phyloP scores from a whole-genome alignment of 2,797 vertebrate species.

The Selene dorsalis region DNA sequence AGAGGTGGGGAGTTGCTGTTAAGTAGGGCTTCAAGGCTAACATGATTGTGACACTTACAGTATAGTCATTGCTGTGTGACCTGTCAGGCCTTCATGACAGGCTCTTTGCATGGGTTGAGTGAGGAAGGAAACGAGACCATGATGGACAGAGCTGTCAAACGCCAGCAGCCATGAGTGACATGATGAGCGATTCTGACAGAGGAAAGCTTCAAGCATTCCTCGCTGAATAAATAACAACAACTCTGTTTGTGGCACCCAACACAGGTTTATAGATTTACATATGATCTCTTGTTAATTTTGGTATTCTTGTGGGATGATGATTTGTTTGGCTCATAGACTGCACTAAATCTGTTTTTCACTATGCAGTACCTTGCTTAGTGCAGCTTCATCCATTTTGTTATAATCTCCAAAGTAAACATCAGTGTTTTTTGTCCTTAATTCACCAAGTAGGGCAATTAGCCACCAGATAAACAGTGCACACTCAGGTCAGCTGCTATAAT shows the following conservation, averaged over 20 bases:
- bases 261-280: conserved; percentile 7
- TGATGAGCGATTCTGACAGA: conserved; percentile 39
- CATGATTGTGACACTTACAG: conserved; percentile 59
- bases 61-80: conserved; percentile 43
- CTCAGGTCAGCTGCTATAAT: conserved; percentile 63
- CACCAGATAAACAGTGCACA: conserved; percentile 56
- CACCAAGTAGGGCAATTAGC: conserved; percentile 74
- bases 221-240: conserved; percentile 42
- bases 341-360: conserved; percentile 32
- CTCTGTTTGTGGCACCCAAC: conserved; percentile 2
- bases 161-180: conserved; percentile 45
- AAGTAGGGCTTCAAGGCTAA: conserved; percentile 51
- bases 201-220: conserved; percentile 48
- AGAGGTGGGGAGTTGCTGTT: conserved; percentile 11
- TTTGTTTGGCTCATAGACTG: conserved; percentile 24
- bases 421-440: conserved; percentile 63
- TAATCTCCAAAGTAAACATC: conserved; percentile 67
- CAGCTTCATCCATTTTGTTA: conserved; percentile 40
- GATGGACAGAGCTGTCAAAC: conserved; percentile 58
- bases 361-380: conserved; percentile 16
- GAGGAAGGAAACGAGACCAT: conserved; percentile 57
- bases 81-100: conserved; percentile 53
- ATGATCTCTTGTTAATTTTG: conserved; percentile 7
- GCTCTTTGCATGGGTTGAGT: conserved; percentile 45
- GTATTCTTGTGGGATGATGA: neutral